These are phyloP conservation scores for Zoanthus sansibaricus DNA, from an alignment of 92 coral and sea anemone genomes.

Conservation along the genomic window DNA sequence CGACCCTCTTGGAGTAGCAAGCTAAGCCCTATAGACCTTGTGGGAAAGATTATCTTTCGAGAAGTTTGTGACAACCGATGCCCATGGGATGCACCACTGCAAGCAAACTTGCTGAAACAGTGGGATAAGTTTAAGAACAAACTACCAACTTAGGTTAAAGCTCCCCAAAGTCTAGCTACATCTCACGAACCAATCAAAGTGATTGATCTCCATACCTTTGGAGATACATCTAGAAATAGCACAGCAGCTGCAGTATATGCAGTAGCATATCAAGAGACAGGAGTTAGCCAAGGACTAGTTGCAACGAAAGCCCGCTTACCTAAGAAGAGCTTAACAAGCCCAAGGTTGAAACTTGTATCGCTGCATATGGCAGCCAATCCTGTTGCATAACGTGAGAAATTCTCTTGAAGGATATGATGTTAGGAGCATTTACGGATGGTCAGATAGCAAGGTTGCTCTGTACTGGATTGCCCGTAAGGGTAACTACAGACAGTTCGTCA, in stretches of 20 bases:
- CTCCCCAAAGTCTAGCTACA: slow-evolving; percentile 54
- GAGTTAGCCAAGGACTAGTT: slow-evolving; percentile 44
- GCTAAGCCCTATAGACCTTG: slow-evolving; percentile 52
- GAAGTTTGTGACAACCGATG: slow-evolving; percentile 58
- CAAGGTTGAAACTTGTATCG: slow-evolving; percentile 59
- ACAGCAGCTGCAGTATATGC: slow-evolving; percentile 64
- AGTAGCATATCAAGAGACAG: slow-evolving; percentile 61
- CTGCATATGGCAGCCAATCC: slow-evolving; percentile 66
- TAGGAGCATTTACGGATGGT: no score
- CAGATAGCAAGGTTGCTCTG: no score
- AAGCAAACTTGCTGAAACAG: not conserved
- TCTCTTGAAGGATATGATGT: not conserved
- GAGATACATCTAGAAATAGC: slow-evolving; percentile 53
- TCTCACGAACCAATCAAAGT: slow-evolving; percentile 34
- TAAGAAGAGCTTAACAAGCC: slow-evolving; percentile 50
- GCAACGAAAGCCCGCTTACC: slow-evolving; percentile 61
- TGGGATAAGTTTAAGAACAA: slow-evolving; percentile 33
- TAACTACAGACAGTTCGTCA: no score
- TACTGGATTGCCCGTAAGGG: no score
- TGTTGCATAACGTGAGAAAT: slow-evolving; percentile 44
- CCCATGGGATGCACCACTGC: slow-evolving; percentile 56
- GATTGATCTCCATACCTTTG: slow-evolving; percentile 56
- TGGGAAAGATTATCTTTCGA: slow-evolving; percentile 43
- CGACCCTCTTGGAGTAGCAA: slow-evolving; percentile 57
- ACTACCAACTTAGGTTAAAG: slow-evolving; percentile 39